Base-by-base conservation (phyloP, 2,113 vertebrate genomes). In the Natator depressus region DNA sequence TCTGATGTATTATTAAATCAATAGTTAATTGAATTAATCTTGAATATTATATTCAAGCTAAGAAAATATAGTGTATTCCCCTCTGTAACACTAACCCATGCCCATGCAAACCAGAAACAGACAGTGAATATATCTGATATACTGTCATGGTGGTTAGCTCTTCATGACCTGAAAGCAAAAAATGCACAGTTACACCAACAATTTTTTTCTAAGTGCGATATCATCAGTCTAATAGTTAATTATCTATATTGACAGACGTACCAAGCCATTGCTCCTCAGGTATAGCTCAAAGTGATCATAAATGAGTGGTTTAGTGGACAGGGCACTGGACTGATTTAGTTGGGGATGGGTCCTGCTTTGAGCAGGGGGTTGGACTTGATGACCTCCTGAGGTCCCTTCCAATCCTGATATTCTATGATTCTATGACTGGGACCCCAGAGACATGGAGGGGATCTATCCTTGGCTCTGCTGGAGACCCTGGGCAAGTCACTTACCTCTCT, bases 1-100 rank as follows among this genome's bases (percentile, higher is more conserved):
- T 46, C 10, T 14, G 17, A 31, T 6, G 10, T 35, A 16, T 91
- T 88, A 89, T 84, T 93, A 88, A 84, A 91, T 25, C 17, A 38
- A 2, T 31, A 20, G 46, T 89, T 94, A 96, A 95, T 65, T 95
- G 53, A 94, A 91, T 84, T 72, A 93, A 49, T 78, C 38, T 90
- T n/a, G 5, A 75, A 17, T 65, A 53, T 89, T 53, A 65, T 65
- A 35, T 35, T 35, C 62, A 65, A 35, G 14, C 87, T 87, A 27
- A 89, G 90, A 87, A 55, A 93, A 14, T 6, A 42, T 4, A 54
- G 27, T 42, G 20, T 65, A 65, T 29, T 87, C 35, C 8, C 82
- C n/a, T 85, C 50, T 87, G 31, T 59, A 62, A 80, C 5, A 69
- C 22, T 8, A 69, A 5, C 51, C 50, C 27, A n/a, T 75, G 75